Evolutionary conservation across 2,113 vertebrate genomes (phyloP), one percentile per base, ranked within the genome.

Genomic region (Pipra filicauda): DNA sequence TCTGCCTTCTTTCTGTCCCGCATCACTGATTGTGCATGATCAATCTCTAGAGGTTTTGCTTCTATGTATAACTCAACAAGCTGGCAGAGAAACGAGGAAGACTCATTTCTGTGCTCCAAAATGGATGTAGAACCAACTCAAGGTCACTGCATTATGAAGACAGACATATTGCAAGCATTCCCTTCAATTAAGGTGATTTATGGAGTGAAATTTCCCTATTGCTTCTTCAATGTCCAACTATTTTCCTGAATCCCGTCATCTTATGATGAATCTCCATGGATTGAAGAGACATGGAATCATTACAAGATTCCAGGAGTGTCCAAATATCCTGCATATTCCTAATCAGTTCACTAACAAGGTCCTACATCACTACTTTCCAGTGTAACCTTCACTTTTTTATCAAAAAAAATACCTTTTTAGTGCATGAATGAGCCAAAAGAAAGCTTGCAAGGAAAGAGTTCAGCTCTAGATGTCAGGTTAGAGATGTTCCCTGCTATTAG

Each of bases 21-120:
- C 93, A 94, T 95, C 96, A 89, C 90, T 95, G 95, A 75, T 66
- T 89, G 85, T 89, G 89, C 93, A 90, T 92, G 57, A 65, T 95
- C 95, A 80, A 59, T 84, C 95, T 94, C 88, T 30, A 48, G 83
- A 83, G 95, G 89, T 46, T 66, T 18, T 4, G 62, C 67, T 91
- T 86, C 89, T 95, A 93, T 94, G 65, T 75, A 71, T 84, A 75
- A 80, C 96, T 86, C 95, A 37, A 77, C 72, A 92, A 92, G 69
- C 92, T 84, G 95, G 95, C 83, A 88, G 75, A 66, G 96, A 86
- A 78, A 88, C 27, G 62, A 95, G 76, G 64, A 93, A 65, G 95
- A 84, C 82, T 84, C 88, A 62, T 70, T 77, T 77, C 72, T 84
- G 80, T 44, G 80, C 57, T 76, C 31, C 62, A 70, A 65, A 93